Percentiles rank a stretch among this genome's conserved stretches.
Evolutionary conservation across 2,113 vertebrate species (phyloP).

Genomic region (Dermatemys mawii): DNA sequence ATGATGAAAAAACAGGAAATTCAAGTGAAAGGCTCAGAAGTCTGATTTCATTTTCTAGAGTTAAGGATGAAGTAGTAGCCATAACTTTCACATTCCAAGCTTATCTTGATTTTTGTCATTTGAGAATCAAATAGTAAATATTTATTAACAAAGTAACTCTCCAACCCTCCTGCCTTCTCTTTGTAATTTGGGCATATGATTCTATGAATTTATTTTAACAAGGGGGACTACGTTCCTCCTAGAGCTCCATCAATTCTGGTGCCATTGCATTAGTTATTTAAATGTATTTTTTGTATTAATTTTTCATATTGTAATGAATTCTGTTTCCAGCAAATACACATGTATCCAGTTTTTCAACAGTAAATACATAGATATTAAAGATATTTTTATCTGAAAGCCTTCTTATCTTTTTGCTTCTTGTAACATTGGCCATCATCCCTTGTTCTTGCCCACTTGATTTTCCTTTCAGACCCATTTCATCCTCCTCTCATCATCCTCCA

Average conservation of each 20-base stretch:
- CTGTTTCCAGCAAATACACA: constrained; percentile 54
- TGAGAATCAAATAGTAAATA: constrained; percentile 63
- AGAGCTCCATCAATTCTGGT: constrained; percentile 44
- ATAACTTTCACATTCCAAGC: constrained; percentile 36
- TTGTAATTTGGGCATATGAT: constrained; percentile 65
- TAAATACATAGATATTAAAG: constrained; percentile 50
- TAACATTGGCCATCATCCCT: constrained; percentile 29
- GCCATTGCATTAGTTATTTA: constrained; percentile 69
- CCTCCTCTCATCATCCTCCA: background rate
- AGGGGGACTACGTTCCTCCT: constrained; percentile 64
- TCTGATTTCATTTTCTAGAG: constrained; percentile 23
- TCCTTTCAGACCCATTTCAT: background rate
- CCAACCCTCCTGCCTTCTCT: constrained; percentile 47
- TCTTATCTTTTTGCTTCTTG: background rate
- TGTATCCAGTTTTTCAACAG: constrained; percentile 16
- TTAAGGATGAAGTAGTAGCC: constrained; percentile 3
- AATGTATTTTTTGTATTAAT: constrained; percentile 64
- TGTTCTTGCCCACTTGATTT: background rate
- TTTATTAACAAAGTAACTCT: constrained; percentile 68
- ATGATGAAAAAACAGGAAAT: background rate
- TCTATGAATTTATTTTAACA: constrained; percentile 60
- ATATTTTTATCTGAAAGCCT: constrained; percentile 16
- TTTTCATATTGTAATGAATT: constrained; percentile 66
- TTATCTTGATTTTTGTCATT: constrained; percentile 69
- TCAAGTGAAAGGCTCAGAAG: background rate